These are phyloP conservation scores for Trachurus trachurus DNA, from an alignment of 2,797 vertebrate species.

Conservation along the genomic window DNA sequence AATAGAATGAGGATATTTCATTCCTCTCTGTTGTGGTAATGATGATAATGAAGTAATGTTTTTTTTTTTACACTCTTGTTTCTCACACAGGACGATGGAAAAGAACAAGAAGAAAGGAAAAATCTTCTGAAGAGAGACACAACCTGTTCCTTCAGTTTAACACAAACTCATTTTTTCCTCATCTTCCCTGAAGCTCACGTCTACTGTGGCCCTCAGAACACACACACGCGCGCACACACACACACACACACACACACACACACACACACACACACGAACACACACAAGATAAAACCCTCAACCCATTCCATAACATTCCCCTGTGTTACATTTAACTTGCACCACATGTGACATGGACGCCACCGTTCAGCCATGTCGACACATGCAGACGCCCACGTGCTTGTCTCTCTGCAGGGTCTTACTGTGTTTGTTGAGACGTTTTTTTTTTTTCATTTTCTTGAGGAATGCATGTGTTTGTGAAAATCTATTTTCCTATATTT, in stretches of 20 bases:
- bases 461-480: constrained; percentile 71
- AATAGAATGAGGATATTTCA: no score
- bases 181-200: constrained; percentile 60
- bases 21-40: no score
- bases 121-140: constrained; percentile 82
- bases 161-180: constrained; percentile 53
- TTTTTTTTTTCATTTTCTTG: constrained; percentile 29
- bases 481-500: constrained; percentile 70
- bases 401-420: constrained; percentile 49
- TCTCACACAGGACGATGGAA: constrained; percentile 86
- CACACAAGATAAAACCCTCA: constrained; percentile 6
- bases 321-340: constrained; percentile 33
- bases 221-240: constrained; percentile 28
- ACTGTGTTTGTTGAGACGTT: constrained; percentile 21
- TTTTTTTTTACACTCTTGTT: neutral
- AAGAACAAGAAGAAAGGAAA: constrained; percentile 92
- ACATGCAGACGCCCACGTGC: constrained; percentile 20
- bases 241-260: constrained; percentile 35
- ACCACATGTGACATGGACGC: neutral
- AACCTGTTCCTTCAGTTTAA: constrained; percentile 22
- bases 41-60: neutral
- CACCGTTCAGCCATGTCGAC: constrained; percentile 9
- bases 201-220: constrained; percentile 58
- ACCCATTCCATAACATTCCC: constrained; percentile 45
- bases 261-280: constrained; percentile 16